A percentile compares a stretch with the other conserved stretches of the same genome.
phyloP scores from a whole-genome alignment of 2,888 invertebrate species.

The Malacosoma neustria region DNA sequence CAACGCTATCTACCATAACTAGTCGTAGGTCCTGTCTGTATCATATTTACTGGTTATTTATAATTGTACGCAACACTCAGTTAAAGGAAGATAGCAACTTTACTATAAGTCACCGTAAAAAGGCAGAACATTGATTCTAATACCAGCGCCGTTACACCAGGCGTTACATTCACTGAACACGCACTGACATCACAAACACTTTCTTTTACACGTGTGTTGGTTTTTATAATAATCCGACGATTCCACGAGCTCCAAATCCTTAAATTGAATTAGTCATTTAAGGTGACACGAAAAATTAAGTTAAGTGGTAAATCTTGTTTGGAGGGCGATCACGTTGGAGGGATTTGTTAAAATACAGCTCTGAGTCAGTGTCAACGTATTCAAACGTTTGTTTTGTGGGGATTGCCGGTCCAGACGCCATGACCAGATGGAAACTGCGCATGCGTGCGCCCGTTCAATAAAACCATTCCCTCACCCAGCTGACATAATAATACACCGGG shows the following conservation, averaged over 20 bases:
- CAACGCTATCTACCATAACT: no score
- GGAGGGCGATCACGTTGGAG: constrained; percentile 16
- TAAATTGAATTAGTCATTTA: not conserved
- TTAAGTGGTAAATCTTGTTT: not conserved
- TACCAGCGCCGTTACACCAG: constrained; percentile 41
- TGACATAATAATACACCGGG: constrained; percentile 24
- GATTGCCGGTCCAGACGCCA: constrained; percentile 34
- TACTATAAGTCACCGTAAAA: constrained; percentile 21
- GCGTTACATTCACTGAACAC: constrained; percentile 50
- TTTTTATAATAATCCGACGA: constrained; percentile 21
- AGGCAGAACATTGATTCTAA: constrained; percentile 48
- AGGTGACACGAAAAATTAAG: not conserved
- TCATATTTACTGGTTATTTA: constrained; percentile 11
- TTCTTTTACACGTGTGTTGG: constrained; percentile 62
- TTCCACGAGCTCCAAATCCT: not conserved
- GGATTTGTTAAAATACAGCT: constrained; percentile 21
- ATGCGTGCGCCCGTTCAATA: constrained; percentile 64
- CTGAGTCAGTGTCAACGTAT: constrained; percentile 52
- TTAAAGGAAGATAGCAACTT: constrained; percentile 33
- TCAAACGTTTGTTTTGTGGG: constrained; percentile 55
- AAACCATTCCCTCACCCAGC: constrained; percentile 32
- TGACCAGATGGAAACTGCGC: constrained; percentile 34
- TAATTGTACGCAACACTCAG: constrained; percentile 20
- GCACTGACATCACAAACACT: constrained; percentile 46
- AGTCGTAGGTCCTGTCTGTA: no score